Conservation (phyloP, 2,888 invertebrate genomes). For the Caenorhabditis becei region DNA sequence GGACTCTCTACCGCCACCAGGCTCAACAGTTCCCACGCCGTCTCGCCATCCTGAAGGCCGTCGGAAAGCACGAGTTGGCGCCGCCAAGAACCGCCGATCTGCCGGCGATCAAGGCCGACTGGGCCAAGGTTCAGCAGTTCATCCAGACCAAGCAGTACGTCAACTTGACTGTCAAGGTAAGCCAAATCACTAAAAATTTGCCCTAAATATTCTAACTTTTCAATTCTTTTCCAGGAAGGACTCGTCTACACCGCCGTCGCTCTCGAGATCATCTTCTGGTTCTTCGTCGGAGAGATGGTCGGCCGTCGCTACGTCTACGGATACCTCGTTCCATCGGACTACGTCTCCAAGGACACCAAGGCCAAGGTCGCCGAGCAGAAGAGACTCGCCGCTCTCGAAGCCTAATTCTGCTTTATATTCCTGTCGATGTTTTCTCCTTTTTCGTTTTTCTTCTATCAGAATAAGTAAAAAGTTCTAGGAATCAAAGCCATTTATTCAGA, state of each 20-base stretch:
- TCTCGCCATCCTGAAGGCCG: slow-evolving; percentile 85
- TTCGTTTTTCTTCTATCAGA: slow-evolving; percentile 7
- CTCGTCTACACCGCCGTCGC: slow-evolving; percentile 92
- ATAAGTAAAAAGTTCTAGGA: slow-evolving; percentile 13
- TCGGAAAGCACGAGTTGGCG: slow-evolving; percentile 93
- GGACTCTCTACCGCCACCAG: slow-evolving; percentile 80
- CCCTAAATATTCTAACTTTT: slow-evolving; percentile 7
- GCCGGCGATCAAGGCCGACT: slow-evolving; percentile 84
- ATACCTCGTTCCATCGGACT: slow-evolving; percentile 82
- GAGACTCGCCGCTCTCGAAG: slow-evolving; percentile 60
- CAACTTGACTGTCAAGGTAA: slow-evolving; percentile 75
- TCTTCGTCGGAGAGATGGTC: slow-evolving; percentile 96
- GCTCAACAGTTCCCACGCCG: slow-evolving; percentile 79
- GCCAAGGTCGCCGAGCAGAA: slow-evolving; percentile 62
- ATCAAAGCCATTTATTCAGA: slow-evolving; percentile 1
- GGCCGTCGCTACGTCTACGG: slow-evolving; percentile 94
- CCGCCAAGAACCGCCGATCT: slow-evolving; percentile 91
- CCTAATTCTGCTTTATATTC: slow-evolving; percentile 14
- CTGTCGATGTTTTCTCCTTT: background rate
- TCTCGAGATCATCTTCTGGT: slow-evolving; percentile 95
- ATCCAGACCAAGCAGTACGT: slow-evolving; percentile 76
- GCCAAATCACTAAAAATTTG: slow-evolving; percentile 14
- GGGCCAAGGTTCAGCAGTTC: slow-evolving; percentile 69
- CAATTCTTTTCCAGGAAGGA: slow-evolving; percentile 86
- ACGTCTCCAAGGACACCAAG: slow-evolving; percentile 73